These are phyloP conservation scores for Lanistes nyassanus DNA, from an alignment of 1,140 invertebrate genomes.

Conservation along the genomic window DNA sequence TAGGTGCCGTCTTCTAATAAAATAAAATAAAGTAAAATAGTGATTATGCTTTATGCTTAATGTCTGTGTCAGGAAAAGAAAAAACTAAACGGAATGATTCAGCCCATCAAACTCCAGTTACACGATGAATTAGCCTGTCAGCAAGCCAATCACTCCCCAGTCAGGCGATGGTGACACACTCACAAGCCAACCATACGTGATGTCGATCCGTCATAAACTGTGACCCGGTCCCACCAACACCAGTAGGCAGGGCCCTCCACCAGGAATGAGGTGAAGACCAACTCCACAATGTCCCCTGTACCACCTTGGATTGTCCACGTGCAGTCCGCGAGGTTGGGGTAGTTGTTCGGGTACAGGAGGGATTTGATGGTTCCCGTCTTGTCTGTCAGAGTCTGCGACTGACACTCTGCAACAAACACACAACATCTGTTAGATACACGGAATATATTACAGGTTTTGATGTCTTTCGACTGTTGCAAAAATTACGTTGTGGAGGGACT, in stretches of 20 bases:
- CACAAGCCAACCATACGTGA: neutral
- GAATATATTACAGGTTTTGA: neutral
- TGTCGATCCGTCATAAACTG: neutral
- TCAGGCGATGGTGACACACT: neutral
- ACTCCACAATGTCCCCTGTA: neutral
- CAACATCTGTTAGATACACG: neutral
- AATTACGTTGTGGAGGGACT: no score
- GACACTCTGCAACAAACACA: neutral
- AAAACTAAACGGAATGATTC: no score
- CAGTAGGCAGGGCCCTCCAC: neutral
- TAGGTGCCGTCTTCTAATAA: no score
- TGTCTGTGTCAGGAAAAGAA: no score
- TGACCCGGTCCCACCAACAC: conserved; percentile 5
- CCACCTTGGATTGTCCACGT: neutral
- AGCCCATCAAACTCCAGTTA: no score
- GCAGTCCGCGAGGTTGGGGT: conserved; percentile 3
- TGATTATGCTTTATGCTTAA: no score
- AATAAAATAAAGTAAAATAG: no score
- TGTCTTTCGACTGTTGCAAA: neutral
- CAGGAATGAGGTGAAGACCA: conserved; percentile 4
- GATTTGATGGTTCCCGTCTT: neutral
- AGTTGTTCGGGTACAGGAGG: conserved; percentile 5
- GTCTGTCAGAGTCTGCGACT: neutral
- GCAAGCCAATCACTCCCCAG: no score
- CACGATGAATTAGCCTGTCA: no score